Evolutionary conservation across 2,888 invertebrate genomes (phyloP), one percentile per base, ranked within the genome.

Genomic region (Phrixothrix hirtus): DNA sequence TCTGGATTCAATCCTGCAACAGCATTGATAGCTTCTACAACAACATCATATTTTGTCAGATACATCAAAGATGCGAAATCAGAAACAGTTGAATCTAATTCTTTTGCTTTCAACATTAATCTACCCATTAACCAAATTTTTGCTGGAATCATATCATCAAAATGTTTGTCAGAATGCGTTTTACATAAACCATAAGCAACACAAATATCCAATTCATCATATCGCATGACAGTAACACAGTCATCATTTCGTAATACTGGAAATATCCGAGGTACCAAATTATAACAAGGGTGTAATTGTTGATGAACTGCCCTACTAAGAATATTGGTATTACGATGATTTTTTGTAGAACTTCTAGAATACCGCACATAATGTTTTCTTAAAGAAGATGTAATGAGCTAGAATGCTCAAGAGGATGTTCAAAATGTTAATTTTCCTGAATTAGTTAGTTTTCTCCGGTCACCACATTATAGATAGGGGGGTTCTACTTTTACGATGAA

Each of bases 181-280:
- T 12, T 16, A n/a, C 35, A 36, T 6, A 11, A 36, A 21, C 21
- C 2, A 21, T 36, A 21, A 1, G 7, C 35, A 21, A 17, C 2
- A 2, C 2, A 36, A 21, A 36, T 36, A 3, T 10, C 21, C 6
- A 36, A 11, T 6, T 10, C 5, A 21, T 36, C 35, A 21, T 36
- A 36, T 7, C 21, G 9, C 10, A 36, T 11, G 10, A 16, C 12
- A 2, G 15, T 5, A 1, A 36, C 35, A 36, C 35, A 36, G 2
- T 36, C 17, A 17, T 36, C 17, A 2, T 36, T 6, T 5, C 35
- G 9, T 16, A 36, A 36, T 11, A 36, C 17, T 11, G 35, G 35
- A 36, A 36, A 36, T 7, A 36, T 36, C 10, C 17, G 15, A 7
- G 1, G 1, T 10, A 7, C n/a, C 10, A 36, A 17, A 16, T 7